Evolutionary conservation across 2,113 vertebrate genomes (phyloP).

Genomic region (Ctenomys sociabilis): DNA sequence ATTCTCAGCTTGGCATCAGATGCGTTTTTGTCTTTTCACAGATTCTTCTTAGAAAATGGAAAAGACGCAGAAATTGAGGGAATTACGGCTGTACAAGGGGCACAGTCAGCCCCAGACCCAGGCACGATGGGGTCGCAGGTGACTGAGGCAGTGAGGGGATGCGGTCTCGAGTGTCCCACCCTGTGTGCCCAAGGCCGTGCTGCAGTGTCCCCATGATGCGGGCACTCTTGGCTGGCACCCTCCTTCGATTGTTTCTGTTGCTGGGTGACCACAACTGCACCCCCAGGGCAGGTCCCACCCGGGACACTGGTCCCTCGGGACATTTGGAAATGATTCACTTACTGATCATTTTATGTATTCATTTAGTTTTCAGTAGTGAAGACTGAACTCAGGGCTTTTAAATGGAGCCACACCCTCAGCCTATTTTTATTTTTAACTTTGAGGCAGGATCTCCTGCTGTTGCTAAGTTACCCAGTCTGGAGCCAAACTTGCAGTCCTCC

Average conservation of each 20-base stretch:
- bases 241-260: no score
- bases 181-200: not conserved
- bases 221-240: no score
- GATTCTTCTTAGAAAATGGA: not conserved
- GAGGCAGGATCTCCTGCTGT: not conserved
- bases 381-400: not conserved
- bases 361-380: not conserved
- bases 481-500: not conserved
- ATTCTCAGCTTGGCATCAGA: conserved; percentile 5
- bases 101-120: not conserved
- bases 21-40: not conserved
- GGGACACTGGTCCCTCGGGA: not conserved
- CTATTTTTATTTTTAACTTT: not conserved
- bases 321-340: not conserved
- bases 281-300: not conserved
- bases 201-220: no score
- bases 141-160: not conserved
- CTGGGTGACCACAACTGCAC: no score
- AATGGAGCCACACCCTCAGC: not conserved
- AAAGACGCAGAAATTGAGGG: not conserved
- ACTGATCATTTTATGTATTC: not conserved
- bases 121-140: rapidly evolving
- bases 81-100: not conserved
- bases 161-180: not conserved
- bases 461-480: not conserved